A percentile compares a stretch with the other conserved stretches of the same genome.
Evolutionary conservation across 2,797 vertebrate species (phyloP).

Genomic region (Rhinophrynus dorsalis): DNA sequence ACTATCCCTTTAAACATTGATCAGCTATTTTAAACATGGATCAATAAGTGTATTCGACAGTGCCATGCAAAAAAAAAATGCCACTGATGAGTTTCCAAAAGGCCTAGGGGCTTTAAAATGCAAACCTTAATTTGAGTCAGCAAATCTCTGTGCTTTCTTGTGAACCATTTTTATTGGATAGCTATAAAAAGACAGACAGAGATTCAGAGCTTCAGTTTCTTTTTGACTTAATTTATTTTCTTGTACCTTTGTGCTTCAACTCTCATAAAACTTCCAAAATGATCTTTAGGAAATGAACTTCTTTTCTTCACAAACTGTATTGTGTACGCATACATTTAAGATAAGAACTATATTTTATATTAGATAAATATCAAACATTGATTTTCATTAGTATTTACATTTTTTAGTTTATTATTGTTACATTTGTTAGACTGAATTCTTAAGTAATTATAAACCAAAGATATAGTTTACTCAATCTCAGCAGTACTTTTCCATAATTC

Average conservation of each 20-base stretch:
- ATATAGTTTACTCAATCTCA: too few species aligned
- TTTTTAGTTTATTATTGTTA: too few species aligned
- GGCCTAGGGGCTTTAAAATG: conserved; percentile 29
- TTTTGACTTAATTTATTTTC: background rate
- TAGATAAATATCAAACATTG: too few species aligned
- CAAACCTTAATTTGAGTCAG: conserved; percentile 1
- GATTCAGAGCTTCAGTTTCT: conserved; percentile 6
- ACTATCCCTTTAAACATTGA: too few species aligned
- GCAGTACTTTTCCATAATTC: too few species aligned
- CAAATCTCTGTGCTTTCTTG: conserved; percentile 26
- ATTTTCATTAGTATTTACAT: too few species aligned
- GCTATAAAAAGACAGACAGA: conserved; percentile 1
- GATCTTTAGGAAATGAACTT: background rate
- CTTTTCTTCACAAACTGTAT: too few species aligned
- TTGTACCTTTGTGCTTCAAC: background rate
- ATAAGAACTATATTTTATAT: too few species aligned
- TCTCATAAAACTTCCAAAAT: background rate
- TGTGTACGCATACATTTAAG: too few species aligned
- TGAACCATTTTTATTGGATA: conserved; percentile 19
- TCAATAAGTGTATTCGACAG: background rate
- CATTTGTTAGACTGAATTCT: too few species aligned
- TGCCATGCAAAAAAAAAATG: conserved; percentile 25
- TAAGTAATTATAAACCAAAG: too few species aligned
- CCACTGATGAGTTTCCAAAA: background rate
- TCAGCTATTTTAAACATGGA: too few species aligned